These are phyloP conservation scores for Diarsia mendica DNA, from an alignment of 2,888 invertebrate species.

Conservation along the genomic window DNA sequence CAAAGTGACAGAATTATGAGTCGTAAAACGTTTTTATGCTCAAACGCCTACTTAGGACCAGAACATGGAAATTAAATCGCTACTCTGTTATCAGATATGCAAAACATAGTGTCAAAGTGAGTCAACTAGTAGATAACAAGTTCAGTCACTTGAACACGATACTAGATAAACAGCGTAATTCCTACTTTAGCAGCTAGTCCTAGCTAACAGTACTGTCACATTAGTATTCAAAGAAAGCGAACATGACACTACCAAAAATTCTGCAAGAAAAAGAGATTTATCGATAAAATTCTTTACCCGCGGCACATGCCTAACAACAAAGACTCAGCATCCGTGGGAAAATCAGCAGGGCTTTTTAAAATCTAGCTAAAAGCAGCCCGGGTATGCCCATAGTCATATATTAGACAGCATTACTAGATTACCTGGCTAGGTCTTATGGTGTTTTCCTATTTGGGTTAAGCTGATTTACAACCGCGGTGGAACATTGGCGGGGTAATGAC, in stretches of 20 bases:
- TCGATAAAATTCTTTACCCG: constrained; percentile 75
- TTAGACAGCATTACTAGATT: constrained; percentile 79
- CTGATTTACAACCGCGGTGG: constrained; percentile 56
- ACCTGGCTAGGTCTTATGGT: constrained; percentile 68
- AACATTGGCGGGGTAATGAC: constrained; percentile 48
- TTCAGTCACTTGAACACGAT: constrained; percentile 50
- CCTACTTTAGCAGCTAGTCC: constrained; percentile 3
- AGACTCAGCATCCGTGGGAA: constrained; percentile 84
- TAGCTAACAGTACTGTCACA: constrained; percentile 16
- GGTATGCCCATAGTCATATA: constrained; percentile 76
- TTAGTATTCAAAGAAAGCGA: constrained; percentile 50
- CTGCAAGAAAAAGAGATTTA: constrained; percentile 57
- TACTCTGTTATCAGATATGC: constrained; percentile 55
- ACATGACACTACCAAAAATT: constrained; percentile 33
- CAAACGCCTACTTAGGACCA: constrained; percentile 31
- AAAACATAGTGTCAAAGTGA: constrained; percentile 55
- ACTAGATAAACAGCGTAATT: constrained; percentile 48
- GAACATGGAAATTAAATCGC: constrained; percentile 55
- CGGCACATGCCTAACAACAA: constrained; percentile 78
- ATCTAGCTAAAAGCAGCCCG: constrained; percentile 75
- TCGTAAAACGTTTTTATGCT: constrained; percentile 46
- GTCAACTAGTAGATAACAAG: constrained; percentile 48
- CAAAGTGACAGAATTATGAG: constrained; percentile 37
- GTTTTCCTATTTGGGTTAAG: constrained; percentile 67
- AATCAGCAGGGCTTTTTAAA: constrained; percentile 83